These are phyloP conservation scores for Euthynnus affinis DNA, from an alignment of 2,797 vertebrate species.

Conservation along the genomic window DNA sequence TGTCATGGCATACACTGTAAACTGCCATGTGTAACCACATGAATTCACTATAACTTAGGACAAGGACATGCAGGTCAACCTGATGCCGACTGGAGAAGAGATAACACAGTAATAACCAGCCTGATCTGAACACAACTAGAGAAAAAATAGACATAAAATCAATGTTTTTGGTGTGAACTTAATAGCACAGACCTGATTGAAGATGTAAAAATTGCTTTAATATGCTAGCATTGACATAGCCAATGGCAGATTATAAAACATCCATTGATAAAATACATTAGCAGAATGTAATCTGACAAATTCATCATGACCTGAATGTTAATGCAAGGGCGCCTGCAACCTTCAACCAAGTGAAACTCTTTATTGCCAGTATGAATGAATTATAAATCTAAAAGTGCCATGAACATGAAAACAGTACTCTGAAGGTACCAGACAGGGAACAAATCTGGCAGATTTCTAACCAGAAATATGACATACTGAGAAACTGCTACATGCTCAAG, in stretches of 20 bases:
- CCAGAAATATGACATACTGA: not conserved
- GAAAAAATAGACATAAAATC: not conserved
- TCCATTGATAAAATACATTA: constrained; percentile 3
- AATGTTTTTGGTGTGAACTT: not conserved
- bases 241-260: not conserved
- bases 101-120: not conserved
- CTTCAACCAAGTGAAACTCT: not conserved
- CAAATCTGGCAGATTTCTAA: not conserved
- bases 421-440: not conserved
- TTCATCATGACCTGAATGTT: constrained; percentile 19
- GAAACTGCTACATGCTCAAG: not conserved
- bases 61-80: constrained; percentile 1
- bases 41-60: not conserved
- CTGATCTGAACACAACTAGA: not conserved
- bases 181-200: not conserved
- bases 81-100: not conserved
- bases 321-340: not conserved
- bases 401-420: not conserved
- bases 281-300: constrained; percentile 2
- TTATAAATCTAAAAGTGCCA: constrained; percentile 5
- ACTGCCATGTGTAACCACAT: not conserved
- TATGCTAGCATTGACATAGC: not conserved
- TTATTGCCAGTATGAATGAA: not conserved
- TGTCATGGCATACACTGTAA: not conserved
- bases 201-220: constrained; percentile 1